Conservation (phyloP, 2,797 vertebrate genomes). For the Phalloptychus januarius region DNA sequence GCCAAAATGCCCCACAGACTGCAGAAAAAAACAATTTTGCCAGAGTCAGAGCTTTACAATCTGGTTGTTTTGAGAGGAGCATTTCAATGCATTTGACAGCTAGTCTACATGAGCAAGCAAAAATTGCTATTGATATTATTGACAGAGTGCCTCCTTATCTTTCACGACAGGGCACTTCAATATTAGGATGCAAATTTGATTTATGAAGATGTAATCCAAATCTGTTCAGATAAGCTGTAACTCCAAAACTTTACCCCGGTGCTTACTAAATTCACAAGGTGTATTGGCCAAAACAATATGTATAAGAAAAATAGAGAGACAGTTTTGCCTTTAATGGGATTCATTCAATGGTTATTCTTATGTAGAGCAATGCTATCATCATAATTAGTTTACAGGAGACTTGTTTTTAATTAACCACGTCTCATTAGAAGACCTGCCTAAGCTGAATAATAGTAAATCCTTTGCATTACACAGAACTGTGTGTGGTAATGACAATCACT, state of each 20-base stretch:
- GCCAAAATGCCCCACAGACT: conserved; percentile 19
- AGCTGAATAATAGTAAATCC: conserved; percentile 18
- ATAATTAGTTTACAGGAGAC: conserved; percentile 33
- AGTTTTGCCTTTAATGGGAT: conserved; percentile 24
- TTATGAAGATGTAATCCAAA: conserved; percentile 53
- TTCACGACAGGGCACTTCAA: conserved; percentile 68
- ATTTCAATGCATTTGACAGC: conserved; percentile 32
- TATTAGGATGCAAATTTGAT: conserved; percentile 70
- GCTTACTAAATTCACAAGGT: conserved; percentile 46
- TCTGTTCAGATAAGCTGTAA: conserved; percentile 54
- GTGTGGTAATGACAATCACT: conserved; percentile 1
- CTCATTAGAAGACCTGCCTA: conserved; percentile 32
- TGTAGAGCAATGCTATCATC: conserved; percentile 11
- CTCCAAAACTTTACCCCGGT: conserved; percentile 49
- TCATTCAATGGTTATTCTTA: conserved; percentile 4
- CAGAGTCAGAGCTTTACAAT: conserved; percentile 12
- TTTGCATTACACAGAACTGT: conserved; percentile 14
- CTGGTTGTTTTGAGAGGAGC: conserved; percentile 24
- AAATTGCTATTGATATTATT: conserved; percentile 61
- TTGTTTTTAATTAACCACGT: conserved; percentile 44
- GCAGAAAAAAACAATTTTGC: conserved; percentile 15
- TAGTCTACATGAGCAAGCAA: conserved; percentile 30
- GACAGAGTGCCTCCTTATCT: conserved; percentile 67
- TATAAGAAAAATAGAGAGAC: conserved; percentile 14
- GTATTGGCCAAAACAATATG: conserved; percentile 31